Conservation (phyloP, 2,797 vertebrate species). For the Malurus leucopterus region DNA sequence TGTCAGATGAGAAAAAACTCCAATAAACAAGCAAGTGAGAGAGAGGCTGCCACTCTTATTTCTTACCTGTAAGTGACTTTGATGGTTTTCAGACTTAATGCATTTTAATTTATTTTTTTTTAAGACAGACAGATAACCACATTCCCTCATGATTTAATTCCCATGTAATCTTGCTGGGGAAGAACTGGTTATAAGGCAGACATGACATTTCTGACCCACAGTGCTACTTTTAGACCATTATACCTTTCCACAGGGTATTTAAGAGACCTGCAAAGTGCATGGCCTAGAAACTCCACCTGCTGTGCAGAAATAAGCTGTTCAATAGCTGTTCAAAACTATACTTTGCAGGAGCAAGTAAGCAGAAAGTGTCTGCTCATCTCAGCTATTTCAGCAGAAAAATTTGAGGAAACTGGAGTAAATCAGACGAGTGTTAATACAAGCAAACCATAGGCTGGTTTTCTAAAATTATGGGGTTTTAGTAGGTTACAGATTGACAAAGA, state of each 20-base stretch:
- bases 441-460: background rate
- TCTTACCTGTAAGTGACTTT: background rate
- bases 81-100: background rate
- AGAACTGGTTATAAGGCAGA: background rate
- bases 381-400: background rate
- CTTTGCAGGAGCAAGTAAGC: background rate
- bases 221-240: background rate
- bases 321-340: background rate
- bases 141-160: background rate
- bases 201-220: background rate
- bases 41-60: background rate
- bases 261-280: background rate
- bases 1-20: background rate
- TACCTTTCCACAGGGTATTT: background rate
- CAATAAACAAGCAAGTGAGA: background rate
- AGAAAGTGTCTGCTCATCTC: background rate
- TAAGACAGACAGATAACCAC: background rate
- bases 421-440: background rate
- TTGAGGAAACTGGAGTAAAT: background rate
- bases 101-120: background rate
- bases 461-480: background rate
- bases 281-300: background rate
- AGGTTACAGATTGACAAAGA: background rate
- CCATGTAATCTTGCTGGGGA: background rate
- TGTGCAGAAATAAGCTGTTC: background rate